Base-by-base conservation (phyloP, 2,888 invertebrate species). In the Lordiphosa fenestrarum region DNA sequence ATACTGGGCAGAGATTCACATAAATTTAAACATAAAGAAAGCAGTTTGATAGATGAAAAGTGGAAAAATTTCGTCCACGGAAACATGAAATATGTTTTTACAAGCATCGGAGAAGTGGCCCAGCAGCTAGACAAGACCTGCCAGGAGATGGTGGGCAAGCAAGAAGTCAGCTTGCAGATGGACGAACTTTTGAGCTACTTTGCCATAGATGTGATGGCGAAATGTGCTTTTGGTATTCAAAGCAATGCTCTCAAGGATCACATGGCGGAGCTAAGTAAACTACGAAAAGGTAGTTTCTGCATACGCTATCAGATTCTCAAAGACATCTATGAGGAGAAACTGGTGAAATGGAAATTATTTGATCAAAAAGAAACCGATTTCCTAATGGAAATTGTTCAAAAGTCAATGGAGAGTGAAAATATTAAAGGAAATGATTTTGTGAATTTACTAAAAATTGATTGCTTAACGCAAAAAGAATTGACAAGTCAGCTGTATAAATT, bases 401-500 rank as follows among this genome's bases (percentile, higher is more conserved):
- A 87, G 6, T 82, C 85, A 0, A 69, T 87, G 3, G 75, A 86
- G 19, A 53, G 64, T 1, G 67, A 80, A n/a, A 66, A 83, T 6
- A 71, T 85, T 0, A 67, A 62, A 10, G 70, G 85, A 0, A 85
- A 85, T 19, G 87, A 87, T 48, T 85, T 86, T 23, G 69, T 87
- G 52, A 72, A 85, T 57, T 48, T 87, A 0, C 56, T 87, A 6
- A 69, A 73, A 4, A 40, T 46, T 0, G 59, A 87, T 2, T 73
- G 91, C 3, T 2, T 7, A 0, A 86, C 89, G 0, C 76, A 91
- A 9, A 88, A 91, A 2, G 76, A 92, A 36, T 66, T 92, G 4
- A 89, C 90, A 0, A 90, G 92, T 0, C 92, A 93, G 55, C 90
- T 91, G 2, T 89, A 91, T 30, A 77, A 91, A 0, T 92, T 93